Evolutionary conservation across 1,140 invertebrate species (phyloP).

Genomic region (Drosophila sucinea): DNA sequence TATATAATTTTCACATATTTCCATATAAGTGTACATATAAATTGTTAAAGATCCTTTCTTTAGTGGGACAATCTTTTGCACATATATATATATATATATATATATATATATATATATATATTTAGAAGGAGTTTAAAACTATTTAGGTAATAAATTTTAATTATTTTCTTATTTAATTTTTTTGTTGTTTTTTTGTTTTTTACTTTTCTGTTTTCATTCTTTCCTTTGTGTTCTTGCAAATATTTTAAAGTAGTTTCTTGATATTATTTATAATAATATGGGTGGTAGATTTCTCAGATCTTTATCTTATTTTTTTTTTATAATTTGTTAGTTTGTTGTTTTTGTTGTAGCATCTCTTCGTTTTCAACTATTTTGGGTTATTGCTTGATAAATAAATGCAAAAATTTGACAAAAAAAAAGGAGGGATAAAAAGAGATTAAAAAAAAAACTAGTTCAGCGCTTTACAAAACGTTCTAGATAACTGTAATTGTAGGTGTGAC

Average conservation of each 20-base stretch:
- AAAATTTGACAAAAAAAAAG: slow-evolving; percentile 39
- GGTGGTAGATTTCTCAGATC: background rate
- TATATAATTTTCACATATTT: slow-evolving; percentile 25
- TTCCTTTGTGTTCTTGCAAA: slow-evolving; percentile 9
- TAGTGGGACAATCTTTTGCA: slow-evolving; percentile 23
- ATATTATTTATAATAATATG: slow-evolving; percentile 13
- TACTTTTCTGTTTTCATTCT: background rate
- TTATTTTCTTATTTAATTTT: background rate
- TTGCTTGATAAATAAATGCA: slow-evolving; percentile 65
- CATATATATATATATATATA: background rate
- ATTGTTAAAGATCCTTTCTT: slow-evolving; percentile 18
- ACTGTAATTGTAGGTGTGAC: slow-evolving; percentile 20
- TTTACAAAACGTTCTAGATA: slow-evolving; percentile 42
- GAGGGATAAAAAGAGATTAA: too few species aligned
- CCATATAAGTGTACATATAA: background rate
- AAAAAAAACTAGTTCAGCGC: slow-evolving; percentile 19
- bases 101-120: background rate
- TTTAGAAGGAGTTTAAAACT: slow-evolving; percentile 1
- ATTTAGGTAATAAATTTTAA: slow-evolving; percentile 7
- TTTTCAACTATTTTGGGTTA: slow-evolving; percentile 73
- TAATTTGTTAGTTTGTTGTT: slow-evolving; percentile 18
- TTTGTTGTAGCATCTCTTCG: slow-evolving; percentile 73
- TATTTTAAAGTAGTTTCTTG: slow-evolving; percentile 24
- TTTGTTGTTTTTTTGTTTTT: background rate
- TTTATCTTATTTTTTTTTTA: background rate